These are phyloP conservation scores for Horisme vitalbata DNA, from an alignment of 2,888 invertebrate species.

Conservation along the genomic window DNA sequence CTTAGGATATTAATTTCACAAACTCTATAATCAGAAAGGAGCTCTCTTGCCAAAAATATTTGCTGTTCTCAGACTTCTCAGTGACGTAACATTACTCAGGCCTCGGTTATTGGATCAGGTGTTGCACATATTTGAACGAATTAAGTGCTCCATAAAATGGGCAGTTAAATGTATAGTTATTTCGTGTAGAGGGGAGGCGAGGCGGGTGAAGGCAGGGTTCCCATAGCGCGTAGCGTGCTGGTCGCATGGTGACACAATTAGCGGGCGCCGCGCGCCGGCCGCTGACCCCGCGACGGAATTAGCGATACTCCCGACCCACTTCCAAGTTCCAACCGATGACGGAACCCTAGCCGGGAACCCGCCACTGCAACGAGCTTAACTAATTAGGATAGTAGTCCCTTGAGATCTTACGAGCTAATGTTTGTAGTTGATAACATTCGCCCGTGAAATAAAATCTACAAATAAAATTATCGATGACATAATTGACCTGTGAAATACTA, in stretches of 20 bases:
- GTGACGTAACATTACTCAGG: too few relatives aligned
- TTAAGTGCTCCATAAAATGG: constrained; percentile 3
- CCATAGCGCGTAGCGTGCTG: constrained; percentile 25
- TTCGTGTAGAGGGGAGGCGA: background rate
- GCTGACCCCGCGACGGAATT: constrained; percentile 71
- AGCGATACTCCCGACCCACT: constrained; percentile 59
- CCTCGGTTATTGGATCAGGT: too few relatives aligned
- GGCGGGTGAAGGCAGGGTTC: background rate
- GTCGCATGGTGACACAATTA: constrained; percentile 53
- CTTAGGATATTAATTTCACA: background rate
- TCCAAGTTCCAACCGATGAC: constrained; percentile 21
- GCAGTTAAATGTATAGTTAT: background rate
- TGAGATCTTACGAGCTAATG: too few relatives aligned
- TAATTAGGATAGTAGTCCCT: too few relatives aligned
- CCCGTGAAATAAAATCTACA: too few relatives aligned
- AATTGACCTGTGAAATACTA: too few relatives aligned
- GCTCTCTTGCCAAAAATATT: too few relatives aligned
- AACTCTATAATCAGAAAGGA: background rate
- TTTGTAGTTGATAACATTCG: too few relatives aligned
- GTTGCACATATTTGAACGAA: too few relatives aligned
- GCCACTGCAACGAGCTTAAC: constrained; percentile 5
- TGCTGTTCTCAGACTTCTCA: too few relatives aligned
- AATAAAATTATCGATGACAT: too few relatives aligned
- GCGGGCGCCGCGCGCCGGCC: constrained; percentile 40
- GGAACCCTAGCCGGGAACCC: constrained; percentile 21